These are phyloP conservation scores for Schizopygopsis pylzovi DNA, from an alignment of 2,797 vertebrate genomes.

Conservation along the genomic window DNA sequence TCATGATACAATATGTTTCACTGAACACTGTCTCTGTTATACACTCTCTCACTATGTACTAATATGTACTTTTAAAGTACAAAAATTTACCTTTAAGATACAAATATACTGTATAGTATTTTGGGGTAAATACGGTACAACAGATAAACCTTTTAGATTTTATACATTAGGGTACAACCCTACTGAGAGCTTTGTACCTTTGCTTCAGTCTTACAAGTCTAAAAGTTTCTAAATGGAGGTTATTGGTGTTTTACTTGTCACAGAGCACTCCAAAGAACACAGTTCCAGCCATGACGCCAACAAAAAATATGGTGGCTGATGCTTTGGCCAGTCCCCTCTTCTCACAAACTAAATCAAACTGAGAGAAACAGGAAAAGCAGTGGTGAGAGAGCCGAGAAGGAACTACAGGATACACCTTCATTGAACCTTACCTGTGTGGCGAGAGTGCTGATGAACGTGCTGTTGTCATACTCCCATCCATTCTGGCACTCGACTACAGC, in stretches of 20 bases:
- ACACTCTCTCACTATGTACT: neutral
- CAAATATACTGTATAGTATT: neutral
- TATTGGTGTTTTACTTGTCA: constrained; percentile 68
- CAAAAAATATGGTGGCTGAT: constrained; percentile 72
- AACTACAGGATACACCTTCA: constrained; percentile 74
- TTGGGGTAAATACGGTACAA: neutral
- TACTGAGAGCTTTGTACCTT: neutral
- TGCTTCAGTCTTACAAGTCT: neutral
- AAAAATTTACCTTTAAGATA: neutral
- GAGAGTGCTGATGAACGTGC: constrained; percentile 85
- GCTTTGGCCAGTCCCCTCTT: constrained; percentile 70
- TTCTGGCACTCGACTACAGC: constrained; percentile 74
- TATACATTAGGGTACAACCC: neutral
- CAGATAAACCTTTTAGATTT: neutral
- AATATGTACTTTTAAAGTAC: neutral
- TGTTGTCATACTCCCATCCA: constrained; percentile 88
- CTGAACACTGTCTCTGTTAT: too few species aligned
- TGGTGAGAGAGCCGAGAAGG: neutral
- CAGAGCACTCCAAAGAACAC: constrained; percentile 70
- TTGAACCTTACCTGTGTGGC: constrained; percentile 84
- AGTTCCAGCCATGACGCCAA: constrained; percentile 73
- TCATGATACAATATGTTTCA: neutral
- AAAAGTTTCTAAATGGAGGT: neutral
- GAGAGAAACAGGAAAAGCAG: neutral
- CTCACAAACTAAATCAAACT: constrained; percentile 80